These are phyloP conservation scores for Heliornis fulica DNA, from an alignment of 2,113 vertebrate genomes.

Conservation along the genomic window DNA sequence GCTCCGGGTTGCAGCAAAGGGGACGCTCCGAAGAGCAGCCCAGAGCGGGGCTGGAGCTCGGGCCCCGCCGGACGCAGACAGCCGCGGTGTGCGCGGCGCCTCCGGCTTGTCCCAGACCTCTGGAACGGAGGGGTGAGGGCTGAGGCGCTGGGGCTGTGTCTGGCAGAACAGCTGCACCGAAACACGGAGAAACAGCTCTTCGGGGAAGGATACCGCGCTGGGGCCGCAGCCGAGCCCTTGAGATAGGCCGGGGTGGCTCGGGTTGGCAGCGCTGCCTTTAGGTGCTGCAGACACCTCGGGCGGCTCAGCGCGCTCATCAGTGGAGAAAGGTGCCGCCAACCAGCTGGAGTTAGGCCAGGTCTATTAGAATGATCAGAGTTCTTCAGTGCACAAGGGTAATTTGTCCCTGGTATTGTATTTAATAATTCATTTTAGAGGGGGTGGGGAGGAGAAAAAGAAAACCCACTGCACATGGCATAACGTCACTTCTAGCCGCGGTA, in stretches of 20 bases:
- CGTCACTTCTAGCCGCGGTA: background rate
- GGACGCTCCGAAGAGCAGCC: too few species aligned
- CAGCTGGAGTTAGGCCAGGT: background rate
- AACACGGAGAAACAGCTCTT: rapidly evolving
- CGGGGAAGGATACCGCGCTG: background rate
- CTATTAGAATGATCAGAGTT: background rate
- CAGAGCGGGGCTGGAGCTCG: background rate
- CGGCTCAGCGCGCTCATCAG: constrained; percentile 1
- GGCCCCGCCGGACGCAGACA: too few species aligned
- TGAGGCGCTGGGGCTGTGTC: too few species aligned
- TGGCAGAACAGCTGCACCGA: background rate
- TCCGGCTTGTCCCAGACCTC: too few species aligned
- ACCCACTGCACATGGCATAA: background rate
- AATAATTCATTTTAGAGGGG: background rate
- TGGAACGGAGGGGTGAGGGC: too few species aligned
- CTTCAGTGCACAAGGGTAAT: background rate
- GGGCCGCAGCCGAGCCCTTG: rapidly evolving
- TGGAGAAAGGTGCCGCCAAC: constrained; percentile 36
- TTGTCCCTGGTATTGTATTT: background rate
- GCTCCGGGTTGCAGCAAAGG: background rate
- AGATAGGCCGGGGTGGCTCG: rapidly evolving
- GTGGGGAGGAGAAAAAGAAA: background rate
- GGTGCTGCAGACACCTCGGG: background rate
- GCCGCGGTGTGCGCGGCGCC: too few species aligned
- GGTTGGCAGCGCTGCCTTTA: background rate